Evolutionary conservation across 2,113 vertebrate species (phyloP).

Genomic region (Tiliqua scincoides): DNA sequence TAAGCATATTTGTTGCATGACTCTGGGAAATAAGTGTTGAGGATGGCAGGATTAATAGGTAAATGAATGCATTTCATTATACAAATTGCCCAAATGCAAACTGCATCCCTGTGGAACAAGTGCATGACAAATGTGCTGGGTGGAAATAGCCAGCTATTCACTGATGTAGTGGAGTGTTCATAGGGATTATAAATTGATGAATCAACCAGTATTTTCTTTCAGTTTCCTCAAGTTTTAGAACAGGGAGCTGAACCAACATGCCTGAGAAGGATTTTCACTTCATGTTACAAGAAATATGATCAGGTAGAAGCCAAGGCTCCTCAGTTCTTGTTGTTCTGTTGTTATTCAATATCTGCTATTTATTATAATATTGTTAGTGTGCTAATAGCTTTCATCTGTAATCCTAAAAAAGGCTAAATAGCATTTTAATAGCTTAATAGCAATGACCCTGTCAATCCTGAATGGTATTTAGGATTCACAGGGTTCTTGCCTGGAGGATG

Average conservation of each 20-base stretch:
- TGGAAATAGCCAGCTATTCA: constrained; percentile 38
- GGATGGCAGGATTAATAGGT: constrained; percentile 2
- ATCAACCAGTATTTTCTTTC: neutral
- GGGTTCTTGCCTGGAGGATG: neutral
- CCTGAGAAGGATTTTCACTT: neutral
- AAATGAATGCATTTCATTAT: constrained; percentile 48
- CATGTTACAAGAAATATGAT: neutral
- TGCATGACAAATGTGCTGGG: constrained; percentile 4
- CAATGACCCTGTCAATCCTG: no score
- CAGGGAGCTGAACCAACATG: neutral
- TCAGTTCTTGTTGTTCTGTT: fast-evolving
- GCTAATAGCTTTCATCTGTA: fast-evolving
- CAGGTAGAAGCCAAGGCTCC: neutral
- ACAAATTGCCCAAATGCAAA: constrained; percentile 58
- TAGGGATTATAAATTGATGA: neutral
- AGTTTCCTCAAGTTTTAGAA: neutral
- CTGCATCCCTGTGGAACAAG: constrained; percentile 47
- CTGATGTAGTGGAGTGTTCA: fast-evolving
- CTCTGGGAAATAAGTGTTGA: constrained; percentile 30
- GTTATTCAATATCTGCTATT: neutral
- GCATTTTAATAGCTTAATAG: no score
- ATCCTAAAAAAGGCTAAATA: neutral
- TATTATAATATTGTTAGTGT: neutral
- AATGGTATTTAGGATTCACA: neutral
- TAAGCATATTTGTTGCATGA: constrained; percentile 12